phyloP scores from a whole-genome alignment of 2,888 invertebrate genomes.

The Sericinus montela region DNA sequence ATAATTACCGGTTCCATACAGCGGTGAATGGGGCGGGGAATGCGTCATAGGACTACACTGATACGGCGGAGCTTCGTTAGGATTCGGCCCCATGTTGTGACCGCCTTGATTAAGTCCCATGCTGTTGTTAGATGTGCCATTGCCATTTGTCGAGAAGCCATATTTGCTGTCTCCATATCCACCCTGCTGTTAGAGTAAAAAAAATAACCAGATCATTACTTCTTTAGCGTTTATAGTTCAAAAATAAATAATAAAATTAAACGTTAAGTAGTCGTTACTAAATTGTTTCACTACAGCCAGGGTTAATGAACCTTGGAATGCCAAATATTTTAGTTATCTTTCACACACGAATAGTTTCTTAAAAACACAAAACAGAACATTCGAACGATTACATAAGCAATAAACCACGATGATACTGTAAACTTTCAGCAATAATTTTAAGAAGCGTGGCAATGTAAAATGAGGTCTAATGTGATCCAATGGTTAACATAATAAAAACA shows the following conservation, averaged over 20 bases:
- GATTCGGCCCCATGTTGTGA: constrained; percentile 42
- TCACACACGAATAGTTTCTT: too few relatives aligned
- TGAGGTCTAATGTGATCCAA: background rate
- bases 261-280: too few relatives aligned
- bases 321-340: too few relatives aligned
- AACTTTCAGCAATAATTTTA: background rate
- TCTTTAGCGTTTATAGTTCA: too few relatives aligned
- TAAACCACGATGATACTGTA: background rate
- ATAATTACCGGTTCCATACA: constrained; percentile 75
- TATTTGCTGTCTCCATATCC: constrained; percentile 82
- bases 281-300: too few relatives aligned
- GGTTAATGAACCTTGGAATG: too few relatives aligned
- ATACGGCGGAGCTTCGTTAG: constrained; percentile 62
- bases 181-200: constrained; percentile 51
- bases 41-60: constrained; percentile 62
- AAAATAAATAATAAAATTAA: too few relatives aligned
- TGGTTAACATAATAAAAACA: background rate
- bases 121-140: constrained; percentile 45
- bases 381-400: background rate
- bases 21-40: constrained; percentile 69
- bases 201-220: too few relatives aligned
- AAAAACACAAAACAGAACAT: too few relatives aligned
- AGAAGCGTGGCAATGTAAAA: constrained; percentile 9
- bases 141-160: constrained; percentile 77
- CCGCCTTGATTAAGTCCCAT: constrained; percentile 41